Evolutionary conservation across 2,113 vertebrate genomes (phyloP), one percentile per base, ranked within the genome.

Genomic region (Aphyosemion australe): DNA sequence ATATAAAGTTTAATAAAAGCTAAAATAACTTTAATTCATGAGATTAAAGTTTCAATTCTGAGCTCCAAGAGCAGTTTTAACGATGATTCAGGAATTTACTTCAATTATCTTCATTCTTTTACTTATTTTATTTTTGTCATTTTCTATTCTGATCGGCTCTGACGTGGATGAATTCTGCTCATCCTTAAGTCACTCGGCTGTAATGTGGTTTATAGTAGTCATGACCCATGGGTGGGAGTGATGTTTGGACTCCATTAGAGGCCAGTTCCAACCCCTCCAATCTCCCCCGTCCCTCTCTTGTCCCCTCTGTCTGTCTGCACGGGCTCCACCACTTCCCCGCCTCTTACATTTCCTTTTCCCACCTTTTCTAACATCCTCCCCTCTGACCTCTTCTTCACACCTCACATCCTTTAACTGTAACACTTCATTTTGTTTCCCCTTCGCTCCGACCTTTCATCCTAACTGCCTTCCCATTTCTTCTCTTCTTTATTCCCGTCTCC

Each of bases 221-320:
- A n/a, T n/a, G n/a, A n/a, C n/a, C n/a, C n/a, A n/a, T n/a, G n/a
- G n/a, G n/a, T n/a, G n/a, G n/a, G n/a, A n/a, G 15, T 18, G 47
- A 68, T 79, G 65, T 80, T 74, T 56, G 59, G 78, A 82, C 93
- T 94, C 93, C 95, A 94, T 94, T 94, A 90, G 90, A 90, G 93
- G 94, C 93, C 93, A 84, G 83, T 78, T 84, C 87, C 87, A 86
- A 87, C 90, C 82, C 93, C 88, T 79, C 68, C 80, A 48, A 83
- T 86, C 80, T 89, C 69, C 89, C 82, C 85, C 49, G 82, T 54
- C 60, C 74, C 45, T 76, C 75, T 61, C 43, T 54, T 41, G 13
- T 31, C 10, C 32, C 34, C 82, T 90, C 84, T 55, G 83, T 89
- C 87, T 87, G n/a, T 92, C 90, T 92, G 93, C 95, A 94, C 88